Conservation (phyloP, 2,797 vertebrate species). For the Coranthus polyacanthus region DNA sequence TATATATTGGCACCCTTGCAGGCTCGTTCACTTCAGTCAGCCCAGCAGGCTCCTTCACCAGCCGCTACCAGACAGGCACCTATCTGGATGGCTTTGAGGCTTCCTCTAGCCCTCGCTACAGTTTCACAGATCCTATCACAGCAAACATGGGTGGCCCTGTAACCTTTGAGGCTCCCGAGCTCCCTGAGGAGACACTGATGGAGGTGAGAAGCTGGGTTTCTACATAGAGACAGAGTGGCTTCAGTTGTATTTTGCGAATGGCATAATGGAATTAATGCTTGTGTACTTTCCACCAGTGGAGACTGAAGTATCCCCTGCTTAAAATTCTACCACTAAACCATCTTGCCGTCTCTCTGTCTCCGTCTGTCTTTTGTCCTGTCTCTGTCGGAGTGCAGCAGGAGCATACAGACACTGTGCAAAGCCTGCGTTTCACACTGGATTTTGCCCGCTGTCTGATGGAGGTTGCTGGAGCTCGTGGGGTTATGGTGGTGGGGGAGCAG, state of each 20-base stretch:
- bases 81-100: slow-evolving; percentile 88
- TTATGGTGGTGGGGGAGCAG: slow-evolving; percentile 63
- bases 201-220: slow-evolving; percentile 86
- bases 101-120: slow-evolving; percentile 87
- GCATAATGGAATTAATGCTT: slow-evolving; percentile 13
- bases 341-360: neutral
- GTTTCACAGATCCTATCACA: slow-evolving; percentile 87
- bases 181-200: slow-evolving; percentile 99
- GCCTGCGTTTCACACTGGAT: slow-evolving; percentile 91
- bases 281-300: slow-evolving; percentile 1
- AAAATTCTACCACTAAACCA: slow-evolving; percentile 7
- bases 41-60: slow-evolving; percentile 89
- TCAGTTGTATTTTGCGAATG: neutral
- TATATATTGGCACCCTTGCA: slow-evolving; percentile 49
- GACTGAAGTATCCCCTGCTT: slow-evolving; percentile 14
- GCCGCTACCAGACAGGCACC: slow-evolving; percentile 86
- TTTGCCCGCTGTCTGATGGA: slow-evolving; percentile 93
- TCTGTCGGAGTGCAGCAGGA: slow-evolving; percentile 88
- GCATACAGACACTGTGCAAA: slow-evolving; percentile 92
- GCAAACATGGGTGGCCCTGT: slow-evolving; percentile 90
- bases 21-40: slow-evolving; percentile 93
- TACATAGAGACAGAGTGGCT: neutral
- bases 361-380: neutral
- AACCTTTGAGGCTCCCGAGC: slow-evolving; percentile 95
- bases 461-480: slow-evolving; percentile 88